A percentile compares a stretch with the other conserved stretches of the same genome.
Evolutionary conservation across 2,113 vertebrate species (phyloP).

Genomic region (Mustela nigripes): DNA sequence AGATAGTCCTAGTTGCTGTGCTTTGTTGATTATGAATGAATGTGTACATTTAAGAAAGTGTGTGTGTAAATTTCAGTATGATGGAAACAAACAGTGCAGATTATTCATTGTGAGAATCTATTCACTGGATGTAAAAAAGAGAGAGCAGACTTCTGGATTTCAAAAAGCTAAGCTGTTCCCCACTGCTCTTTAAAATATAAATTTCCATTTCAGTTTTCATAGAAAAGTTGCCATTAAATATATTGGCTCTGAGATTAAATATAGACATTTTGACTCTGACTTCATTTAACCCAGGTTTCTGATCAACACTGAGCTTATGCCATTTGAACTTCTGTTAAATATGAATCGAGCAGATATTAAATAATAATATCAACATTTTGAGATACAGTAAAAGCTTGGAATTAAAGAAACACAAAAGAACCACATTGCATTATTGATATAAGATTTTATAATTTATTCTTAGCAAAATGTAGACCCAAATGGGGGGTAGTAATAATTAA

Average conservation of each 20-base stretch:
- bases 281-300: not conserved
- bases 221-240: not conserved
- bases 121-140: not conserved
- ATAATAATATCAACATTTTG: not conserved
- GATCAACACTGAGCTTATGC: not conserved
- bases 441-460: slow-evolving; percentile 37
- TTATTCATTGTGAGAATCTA: slow-evolving; percentile 17
- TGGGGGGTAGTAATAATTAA: not conserved
- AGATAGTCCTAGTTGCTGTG: not conserved
- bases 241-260: not conserved
- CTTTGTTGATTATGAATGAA: not conserved
- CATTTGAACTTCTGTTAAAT: slow-evolving; percentile 6
- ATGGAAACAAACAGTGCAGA: not conserved
- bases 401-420: not conserved
- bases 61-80: not conserved
- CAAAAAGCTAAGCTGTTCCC: not conserved
- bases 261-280: not conserved
- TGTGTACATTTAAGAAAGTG: not conserved
- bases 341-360: not conserved
- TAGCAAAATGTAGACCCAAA: not conserved
- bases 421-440: not conserved
- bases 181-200: slow-evolving; percentile 8
- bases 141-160: not conserved
- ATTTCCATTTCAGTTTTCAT: not conserved
- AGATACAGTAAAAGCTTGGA: not conserved